phyloP scores from a whole-genome alignment of 2,113 vertebrate genomes.

The Calyptommatus sinebrachiatus region DNA sequence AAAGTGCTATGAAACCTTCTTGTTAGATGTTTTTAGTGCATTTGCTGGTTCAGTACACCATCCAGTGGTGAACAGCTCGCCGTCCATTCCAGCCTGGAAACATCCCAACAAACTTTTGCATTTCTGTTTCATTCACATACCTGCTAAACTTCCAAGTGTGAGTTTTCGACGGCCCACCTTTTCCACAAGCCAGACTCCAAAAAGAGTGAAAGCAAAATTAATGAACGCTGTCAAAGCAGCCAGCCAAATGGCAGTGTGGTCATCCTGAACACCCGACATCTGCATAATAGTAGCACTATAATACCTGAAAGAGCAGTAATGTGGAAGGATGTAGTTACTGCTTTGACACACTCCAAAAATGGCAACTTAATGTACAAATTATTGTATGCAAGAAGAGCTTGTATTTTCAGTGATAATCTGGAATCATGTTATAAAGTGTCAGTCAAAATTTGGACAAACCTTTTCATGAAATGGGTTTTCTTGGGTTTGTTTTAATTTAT shows the following conservation, averaged over 20 bases:
- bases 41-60: too few relatives aligned
- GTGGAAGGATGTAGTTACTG: fast-evolving
- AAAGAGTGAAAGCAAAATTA: conserved; percentile 93
- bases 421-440: neutral
- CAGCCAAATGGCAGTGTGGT: conserved; percentile 93
- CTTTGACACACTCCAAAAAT: neutral
- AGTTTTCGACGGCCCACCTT: conserved; percentile 90
- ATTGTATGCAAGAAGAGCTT: neutral
- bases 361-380: conserved; percentile 11
- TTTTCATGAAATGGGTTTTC: too few relatives aligned
- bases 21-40: too few relatives aligned
- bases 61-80: too few relatives aligned
- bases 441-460: too few relatives aligned
- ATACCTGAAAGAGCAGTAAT: conserved; percentile 77
- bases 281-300: conserved; percentile 98
- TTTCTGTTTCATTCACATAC: conserved; percentile 64
- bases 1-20: too few relatives aligned
- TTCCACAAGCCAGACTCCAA: conserved; percentile 97
- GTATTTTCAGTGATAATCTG: neutral
- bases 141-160: conserved; percentile 86
- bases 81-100: neutral
- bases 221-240: conserved; percentile 89
- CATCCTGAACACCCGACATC: conserved; percentile 94
- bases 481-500: too few relatives aligned
- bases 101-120: conserved; percentile 10